phyloP scores from a whole-genome alignment of 1,140 invertebrate species.

The Brachionus manjavacas region DNA sequence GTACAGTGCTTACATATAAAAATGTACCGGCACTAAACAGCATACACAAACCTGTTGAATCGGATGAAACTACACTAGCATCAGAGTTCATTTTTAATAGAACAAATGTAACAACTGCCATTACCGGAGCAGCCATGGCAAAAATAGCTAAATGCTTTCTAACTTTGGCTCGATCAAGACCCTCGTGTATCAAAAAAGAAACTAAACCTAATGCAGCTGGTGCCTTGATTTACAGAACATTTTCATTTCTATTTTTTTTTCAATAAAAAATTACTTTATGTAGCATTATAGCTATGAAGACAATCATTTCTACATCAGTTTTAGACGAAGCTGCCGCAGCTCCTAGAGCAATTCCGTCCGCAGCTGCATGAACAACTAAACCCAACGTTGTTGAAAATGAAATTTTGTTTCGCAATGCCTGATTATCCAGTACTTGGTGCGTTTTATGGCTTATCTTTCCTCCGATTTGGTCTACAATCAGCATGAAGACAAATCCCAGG shows the following conservation, averaged over 20 bases:
- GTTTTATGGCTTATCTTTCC: slow-evolving; percentile 48
- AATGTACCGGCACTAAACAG: slow-evolving; percentile 97
- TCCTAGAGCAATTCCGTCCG: slow-evolving; percentile 91
- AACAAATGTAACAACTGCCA: slow-evolving; percentile 86
- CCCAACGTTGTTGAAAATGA: slow-evolving; percentile 53
- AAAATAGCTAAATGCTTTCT: slow-evolving; percentile 85
- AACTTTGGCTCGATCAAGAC: slow-evolving; percentile 80
- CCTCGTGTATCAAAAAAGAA: slow-evolving; percentile 89
- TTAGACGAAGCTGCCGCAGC: slow-evolving; percentile 90
- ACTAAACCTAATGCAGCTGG: slow-evolving; percentile 96
- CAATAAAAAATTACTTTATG: slow-evolving; percentile 70
- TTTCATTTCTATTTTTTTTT: not conserved
- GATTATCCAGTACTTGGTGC: slow-evolving; percentile 59
- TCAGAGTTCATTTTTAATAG: slow-evolving; percentile 69
- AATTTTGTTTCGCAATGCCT: slow-evolving; percentile 60
- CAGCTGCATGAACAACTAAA: slow-evolving; percentile 57
- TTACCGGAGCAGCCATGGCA: slow-evolving; percentile 80
- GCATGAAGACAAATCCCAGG: slow-evolving; percentile 93
- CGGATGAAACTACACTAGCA: slow-evolving; percentile 68
- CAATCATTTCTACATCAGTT: slow-evolving; percentile 90
- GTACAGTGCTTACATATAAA: slow-evolving; percentile 94
- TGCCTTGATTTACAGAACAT: slow-evolving; percentile 62
- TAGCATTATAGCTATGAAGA: slow-evolving; percentile 94
- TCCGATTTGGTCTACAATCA: slow-evolving; percentile 79
- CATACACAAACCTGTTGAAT: slow-evolving; percentile 92